Evolutionary conservation across 2,797 vertebrate genomes (phyloP).

Genomic region (Lophotriccus pileatus): DNA sequence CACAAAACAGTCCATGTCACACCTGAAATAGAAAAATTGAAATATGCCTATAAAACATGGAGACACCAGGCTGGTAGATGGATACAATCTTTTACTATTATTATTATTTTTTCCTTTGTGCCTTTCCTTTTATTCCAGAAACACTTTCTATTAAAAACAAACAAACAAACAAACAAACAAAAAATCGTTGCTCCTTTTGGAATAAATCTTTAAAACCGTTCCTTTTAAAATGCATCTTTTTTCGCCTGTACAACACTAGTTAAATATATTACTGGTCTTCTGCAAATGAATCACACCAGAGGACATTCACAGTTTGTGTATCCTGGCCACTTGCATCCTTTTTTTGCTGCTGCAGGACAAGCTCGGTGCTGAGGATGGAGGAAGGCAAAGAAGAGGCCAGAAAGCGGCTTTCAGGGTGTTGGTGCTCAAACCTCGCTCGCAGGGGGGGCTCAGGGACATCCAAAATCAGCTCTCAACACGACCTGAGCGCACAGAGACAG

Average conservation of each 20-base stretch:
- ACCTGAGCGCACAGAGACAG: accelerated
- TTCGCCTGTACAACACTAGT: constrained; percentile 27
- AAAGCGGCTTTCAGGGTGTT: background rate
- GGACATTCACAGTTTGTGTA: constrained; percentile 49
- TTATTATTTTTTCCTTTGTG: background rate
- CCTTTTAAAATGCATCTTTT: background rate
- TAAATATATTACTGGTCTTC: constrained; percentile 67
- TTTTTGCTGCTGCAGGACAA: background rate
- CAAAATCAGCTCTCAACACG: background rate
- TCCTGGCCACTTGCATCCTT: background rate
- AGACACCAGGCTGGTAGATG: background rate
- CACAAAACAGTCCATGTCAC: background rate
- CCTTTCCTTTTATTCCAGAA: constrained; percentile 48
- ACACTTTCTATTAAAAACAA: background rate
- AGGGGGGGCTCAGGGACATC: background rate
- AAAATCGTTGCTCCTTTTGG: background rate
- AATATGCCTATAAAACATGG: constrained; percentile 10
- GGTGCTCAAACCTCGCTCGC: background rate
- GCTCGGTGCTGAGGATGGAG: background rate
- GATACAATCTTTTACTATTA: constrained; percentile 29
- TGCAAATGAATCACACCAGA: constrained; percentile 21
- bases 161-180: no score
- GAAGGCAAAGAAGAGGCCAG: background rate
- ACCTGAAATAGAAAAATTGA: background rate
- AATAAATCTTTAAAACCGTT: constrained; percentile 37